Conservation (phyloP, 2,797 vertebrate genomes). For the Pyrocephalus nanus region DNA sequence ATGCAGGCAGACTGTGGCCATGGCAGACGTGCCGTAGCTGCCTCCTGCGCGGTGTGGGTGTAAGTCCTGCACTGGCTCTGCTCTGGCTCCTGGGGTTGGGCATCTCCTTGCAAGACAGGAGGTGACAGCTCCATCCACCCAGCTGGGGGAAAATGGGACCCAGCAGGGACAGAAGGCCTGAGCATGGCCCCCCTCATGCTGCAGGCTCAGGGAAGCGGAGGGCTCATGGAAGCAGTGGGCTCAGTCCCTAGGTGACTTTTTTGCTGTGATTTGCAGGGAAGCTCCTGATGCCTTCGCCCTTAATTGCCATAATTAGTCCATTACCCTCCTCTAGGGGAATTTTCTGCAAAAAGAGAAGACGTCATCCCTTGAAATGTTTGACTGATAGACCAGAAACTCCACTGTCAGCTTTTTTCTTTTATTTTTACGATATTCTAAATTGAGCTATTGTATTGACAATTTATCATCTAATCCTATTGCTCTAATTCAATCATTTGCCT, state of each 20-base stretch:
- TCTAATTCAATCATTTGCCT: constrained; percentile 70
- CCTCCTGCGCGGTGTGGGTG: rapidly evolving
- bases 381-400: constrained; percentile 60
- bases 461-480: constrained; percentile 61
- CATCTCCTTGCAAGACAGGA: neutral
- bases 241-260: rapidly evolving
- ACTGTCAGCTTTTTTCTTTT: constrained; percentile 27
- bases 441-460: constrained; percentile 23
- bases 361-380: constrained; percentile 33
- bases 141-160: rapidly evolving
- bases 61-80: neutral
- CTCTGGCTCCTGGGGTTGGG: too few relatives aligned
- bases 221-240: neutral
- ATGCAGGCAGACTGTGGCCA: neutral
- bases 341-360: constrained; percentile 19
- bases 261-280: neutral
- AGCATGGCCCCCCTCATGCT: rapidly evolving
- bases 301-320: constrained; percentile 60
- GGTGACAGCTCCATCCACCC: neutral
- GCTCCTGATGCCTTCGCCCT: neutral
- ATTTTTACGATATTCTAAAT: constrained; percentile 1
- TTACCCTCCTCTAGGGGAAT: constrained; percentile 47
- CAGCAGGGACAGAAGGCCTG: neutral
- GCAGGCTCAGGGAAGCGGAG: neutral
- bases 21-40: rapidly evolving